These are phyloP conservation scores for Pygoscelis antarcticus DNA, from an alignment of 2,113 vertebrate genomes.

Conservation along the genomic window DNA sequence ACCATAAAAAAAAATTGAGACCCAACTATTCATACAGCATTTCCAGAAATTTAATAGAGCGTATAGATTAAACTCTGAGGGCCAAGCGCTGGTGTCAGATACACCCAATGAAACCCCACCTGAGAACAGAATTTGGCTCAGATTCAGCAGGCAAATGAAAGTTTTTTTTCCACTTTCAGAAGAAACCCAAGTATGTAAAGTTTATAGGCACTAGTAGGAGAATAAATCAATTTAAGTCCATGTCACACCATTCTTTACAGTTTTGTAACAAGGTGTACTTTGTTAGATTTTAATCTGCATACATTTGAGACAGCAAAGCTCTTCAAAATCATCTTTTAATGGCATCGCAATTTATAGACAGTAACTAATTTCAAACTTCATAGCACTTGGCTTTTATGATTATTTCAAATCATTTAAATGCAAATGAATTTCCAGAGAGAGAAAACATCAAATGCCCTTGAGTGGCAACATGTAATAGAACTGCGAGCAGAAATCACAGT, in stretches of 20 bases:
- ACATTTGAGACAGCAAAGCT: conserved; percentile 82
- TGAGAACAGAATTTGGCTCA: conserved; percentile 49
- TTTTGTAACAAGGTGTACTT: conserved; percentile 85
- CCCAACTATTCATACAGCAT: conserved; percentile 32
- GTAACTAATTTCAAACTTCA: conserved; percentile 92
- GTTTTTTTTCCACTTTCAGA: conserved; percentile 52
- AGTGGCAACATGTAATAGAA: conserved; percentile 84
- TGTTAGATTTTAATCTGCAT: conserved; percentile 86
- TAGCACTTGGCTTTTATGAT: conserved; percentile 90
- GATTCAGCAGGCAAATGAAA: conserved; percentile 45
- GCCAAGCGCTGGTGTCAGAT: conserved; percentile 42
- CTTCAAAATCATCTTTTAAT: conserved; percentile 88
- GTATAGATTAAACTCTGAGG: conserved; percentile 54
- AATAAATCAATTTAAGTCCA: conserved; percentile 81
- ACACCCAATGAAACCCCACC: conserved; percentile 42
- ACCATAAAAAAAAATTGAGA: conserved; percentile 57
- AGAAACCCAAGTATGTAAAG: conserved; percentile 65
- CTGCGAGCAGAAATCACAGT: conserved; percentile 68
- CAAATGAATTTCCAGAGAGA: conserved; percentile 88
- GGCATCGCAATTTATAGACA: conserved; percentile 86
- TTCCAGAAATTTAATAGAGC: conserved; percentile 55
- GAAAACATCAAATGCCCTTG: conserved; percentile 87
- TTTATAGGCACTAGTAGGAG: conserved; percentile 72
- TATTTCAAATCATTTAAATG: conserved; percentile 91
- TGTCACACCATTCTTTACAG: conserved; percentile 78